phyloP scores from a whole-genome alignment of 2,113 vertebrate species.

The Etheostoma spectabile region DNA sequence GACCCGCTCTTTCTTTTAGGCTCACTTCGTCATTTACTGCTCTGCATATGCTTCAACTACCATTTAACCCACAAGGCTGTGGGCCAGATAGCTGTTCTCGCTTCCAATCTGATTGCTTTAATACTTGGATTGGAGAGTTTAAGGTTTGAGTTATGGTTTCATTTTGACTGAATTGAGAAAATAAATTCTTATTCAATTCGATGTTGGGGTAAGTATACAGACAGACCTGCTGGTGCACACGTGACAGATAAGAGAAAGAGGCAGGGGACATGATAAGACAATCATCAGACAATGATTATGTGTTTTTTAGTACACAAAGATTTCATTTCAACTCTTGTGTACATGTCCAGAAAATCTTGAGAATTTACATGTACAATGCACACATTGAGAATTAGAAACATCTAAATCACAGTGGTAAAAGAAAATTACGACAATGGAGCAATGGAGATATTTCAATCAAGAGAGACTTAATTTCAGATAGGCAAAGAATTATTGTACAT shows the following conservation, averaged over 20 bases:
- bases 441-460: background rate
- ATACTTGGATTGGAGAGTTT: slow-evolving; percentile 30
- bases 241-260: background rate
- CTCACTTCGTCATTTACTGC: slow-evolving; percentile 48
- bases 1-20: slow-evolving; percentile 29
- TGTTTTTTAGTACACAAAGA: background rate
- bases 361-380: background rate
- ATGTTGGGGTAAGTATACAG: background rate
- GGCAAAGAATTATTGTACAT: no score
- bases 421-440: background rate
- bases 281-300: no score
- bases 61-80: slow-evolving; percentile 58
- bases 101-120: slow-evolving; percentile 30
- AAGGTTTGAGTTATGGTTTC: slow-evolving; percentile 68
- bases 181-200: slow-evolving; percentile 52
- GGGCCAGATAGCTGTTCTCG: slow-evolving; percentile 34
- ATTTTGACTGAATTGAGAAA: slow-evolving; percentile 55
- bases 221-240: background rate
- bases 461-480: no score
- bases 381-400: background rate
- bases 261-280: background rate
- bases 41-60: slow-evolving; percentile 38
- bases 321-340: background rate
- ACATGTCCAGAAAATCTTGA: no score
- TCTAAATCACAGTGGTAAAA: background rate